Evolutionary conservation across 1,140 invertebrate species (phyloP).

Genomic region (Popillia japonica): DNA sequence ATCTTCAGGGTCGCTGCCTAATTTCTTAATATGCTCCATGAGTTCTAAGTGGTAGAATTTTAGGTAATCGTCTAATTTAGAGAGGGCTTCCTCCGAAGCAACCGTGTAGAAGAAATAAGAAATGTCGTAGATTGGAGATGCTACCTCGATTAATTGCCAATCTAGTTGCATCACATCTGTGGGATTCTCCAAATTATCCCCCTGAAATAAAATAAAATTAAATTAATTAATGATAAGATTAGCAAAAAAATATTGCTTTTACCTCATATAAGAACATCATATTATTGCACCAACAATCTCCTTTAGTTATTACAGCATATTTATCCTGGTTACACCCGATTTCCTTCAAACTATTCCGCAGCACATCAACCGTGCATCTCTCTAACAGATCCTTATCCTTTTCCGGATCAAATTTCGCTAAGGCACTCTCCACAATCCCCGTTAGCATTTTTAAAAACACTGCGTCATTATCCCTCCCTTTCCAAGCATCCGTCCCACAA

Average conservation of each 20-base stretch:
- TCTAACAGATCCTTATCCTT: neutral
- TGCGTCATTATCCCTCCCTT: neutral
- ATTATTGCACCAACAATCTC: neutral
- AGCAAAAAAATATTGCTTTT: no score
- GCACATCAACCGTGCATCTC: neutral
- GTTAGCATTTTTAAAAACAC: neutral
- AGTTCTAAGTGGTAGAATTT: no score
- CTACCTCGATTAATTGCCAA: no score
- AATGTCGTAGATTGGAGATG: no score
- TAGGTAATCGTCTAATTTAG: no score
- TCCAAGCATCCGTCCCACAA: neutral
- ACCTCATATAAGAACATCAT: neutral
- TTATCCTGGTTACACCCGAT: neutral
- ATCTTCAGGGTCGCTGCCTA: no score
- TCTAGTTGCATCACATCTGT: no score
- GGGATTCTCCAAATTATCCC: no score
- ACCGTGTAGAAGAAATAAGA: no score
- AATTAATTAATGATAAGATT: neutral
- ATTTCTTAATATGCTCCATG: no score
- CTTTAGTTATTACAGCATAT: neutral
- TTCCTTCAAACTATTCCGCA: neutral
- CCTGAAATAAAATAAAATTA: no score
- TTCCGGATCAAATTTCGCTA: neutral
- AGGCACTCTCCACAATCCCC: neutral
- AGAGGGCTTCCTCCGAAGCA: no score